A percentile compares a stretch with the other conserved stretches of the same genome.
Evolutionary conservation across 2,888 invertebrate species (phyloP).

Genomic region (Hirudinaria manillensis): DNA sequence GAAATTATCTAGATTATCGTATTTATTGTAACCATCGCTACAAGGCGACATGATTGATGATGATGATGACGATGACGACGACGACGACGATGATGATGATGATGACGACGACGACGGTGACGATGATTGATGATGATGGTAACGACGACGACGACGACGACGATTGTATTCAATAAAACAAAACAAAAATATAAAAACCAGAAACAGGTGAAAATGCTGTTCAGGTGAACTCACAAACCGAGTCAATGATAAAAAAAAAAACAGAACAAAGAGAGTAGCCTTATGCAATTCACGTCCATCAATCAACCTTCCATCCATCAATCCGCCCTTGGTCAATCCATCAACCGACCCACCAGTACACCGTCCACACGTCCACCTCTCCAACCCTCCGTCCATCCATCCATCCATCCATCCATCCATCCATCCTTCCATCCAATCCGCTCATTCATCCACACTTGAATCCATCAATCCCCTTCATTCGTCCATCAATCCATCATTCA

Average conservation of each 20-base stretch:
- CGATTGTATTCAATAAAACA: no score
- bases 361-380: neutral
- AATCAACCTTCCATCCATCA: neutral
- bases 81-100: neutral
- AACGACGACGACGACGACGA: neutral
- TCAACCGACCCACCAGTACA: neutral
- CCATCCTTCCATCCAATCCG: neutral
- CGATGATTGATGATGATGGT: neutral
- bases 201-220: no score
- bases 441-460: constrained; percentile 1
- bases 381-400: neutral
- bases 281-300: no score
- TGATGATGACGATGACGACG: constrained; percentile 17
- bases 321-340: neutral
- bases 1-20: no score
- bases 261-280: no score
- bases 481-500: neutral
- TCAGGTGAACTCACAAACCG: no score
- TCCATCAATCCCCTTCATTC: constrained; percentile 1
- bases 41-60: no score
- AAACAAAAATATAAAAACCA: no score
- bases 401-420: constrained; percentile 7
- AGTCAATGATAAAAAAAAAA: no score
- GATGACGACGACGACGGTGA: no score
- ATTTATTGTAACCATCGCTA: no score